A percentile compares a stretch with the other conserved stretches of the same genome.
Evolutionary conservation across 2,113 vertebrate genomes (phyloP).

Genomic region (Hippocampus guttulatus): DNA sequence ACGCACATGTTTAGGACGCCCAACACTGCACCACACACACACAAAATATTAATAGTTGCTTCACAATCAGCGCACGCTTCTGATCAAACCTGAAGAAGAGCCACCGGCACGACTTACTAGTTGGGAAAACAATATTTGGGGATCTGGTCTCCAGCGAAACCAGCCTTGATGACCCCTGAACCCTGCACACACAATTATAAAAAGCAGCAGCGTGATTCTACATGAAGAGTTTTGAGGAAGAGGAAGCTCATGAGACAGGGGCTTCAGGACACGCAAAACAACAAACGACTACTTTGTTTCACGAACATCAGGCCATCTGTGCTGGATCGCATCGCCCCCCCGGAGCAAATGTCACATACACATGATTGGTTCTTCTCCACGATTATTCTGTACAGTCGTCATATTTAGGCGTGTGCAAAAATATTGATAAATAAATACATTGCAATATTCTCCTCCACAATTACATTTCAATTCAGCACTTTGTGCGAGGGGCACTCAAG

Average conservation of each 20-base stretch:
- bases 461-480: no score
- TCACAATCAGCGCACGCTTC: not conserved
- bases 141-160: constrained; percentile 91
- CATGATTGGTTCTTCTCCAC: no score
- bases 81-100: not conserved
- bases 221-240: not conserved
- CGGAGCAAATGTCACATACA: no score
- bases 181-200: constrained; percentile 65
- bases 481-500: no score
- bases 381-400: no score
- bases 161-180: constrained; percentile 87
- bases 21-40: constrained; percentile 70
- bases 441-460: no score
- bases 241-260: constrained; percentile 60
- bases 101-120: constrained; percentile 77
- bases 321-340: not conserved
- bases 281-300: constrained; percentile 12
- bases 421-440: not conserved
- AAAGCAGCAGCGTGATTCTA: not conserved
- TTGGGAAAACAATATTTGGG: constrained; percentile 93
- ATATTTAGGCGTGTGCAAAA: not conserved
- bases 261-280: constrained; percentile 39
- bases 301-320: not conserved
- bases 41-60: not conserved
- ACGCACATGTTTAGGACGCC: constrained; percentile 85